Evolutionary conservation across 1,140 invertebrate species (phyloP), one percentile per base, ranked within the genome.

Genomic region (Odontomachus brunneus): DNA sequence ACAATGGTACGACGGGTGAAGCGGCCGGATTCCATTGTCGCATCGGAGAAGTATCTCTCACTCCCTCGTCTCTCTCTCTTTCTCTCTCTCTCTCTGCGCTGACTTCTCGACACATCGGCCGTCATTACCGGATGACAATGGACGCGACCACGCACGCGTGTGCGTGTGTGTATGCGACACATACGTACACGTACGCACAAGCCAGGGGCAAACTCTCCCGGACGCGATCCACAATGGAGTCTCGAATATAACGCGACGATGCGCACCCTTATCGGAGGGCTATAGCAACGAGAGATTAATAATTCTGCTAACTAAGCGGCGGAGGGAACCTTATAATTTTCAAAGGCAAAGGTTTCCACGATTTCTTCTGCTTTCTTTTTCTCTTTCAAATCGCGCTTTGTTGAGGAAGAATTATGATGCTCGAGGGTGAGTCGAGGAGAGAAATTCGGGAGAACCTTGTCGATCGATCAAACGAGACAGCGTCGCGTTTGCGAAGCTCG

Each of bases 111-210:
- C 72, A 38, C 44, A 69, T 83, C 82, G 63, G 82, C 26, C 74
- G 75, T 90, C 84, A 83, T 90, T 89, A 89, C 82, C 73, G 82
- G 83, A 78, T 88, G 84, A 85, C 83, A 89, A 90, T 87, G 84
- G 84, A 65, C 62, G 44, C 83, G 84, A 82, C 71, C 86, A 84
- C 80, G 83, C 72, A 74, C 5, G 29, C 5, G 29, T 33, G 29
- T 33, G 29, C 5, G 38, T 44, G 38, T 44, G 38, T 44, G 38
- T 44, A 11, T 44, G 38, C 9, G 3, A 7, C 38, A 44, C 38
- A 44, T 7, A 44, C n/a, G n/a, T n/a, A n/a, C n/a, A 4, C 4
- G 65, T 49, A 59, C 53, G 83, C 88, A 62, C 82, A 53, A 38
- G n/a, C 14, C 14, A 38, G 48, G 53, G 29, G 33, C 17, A 19